These are phyloP conservation scores for Mus caroli DNA, from an alignment of 2,797 vertebrate genomes.

Conservation along the genomic window DNA sequence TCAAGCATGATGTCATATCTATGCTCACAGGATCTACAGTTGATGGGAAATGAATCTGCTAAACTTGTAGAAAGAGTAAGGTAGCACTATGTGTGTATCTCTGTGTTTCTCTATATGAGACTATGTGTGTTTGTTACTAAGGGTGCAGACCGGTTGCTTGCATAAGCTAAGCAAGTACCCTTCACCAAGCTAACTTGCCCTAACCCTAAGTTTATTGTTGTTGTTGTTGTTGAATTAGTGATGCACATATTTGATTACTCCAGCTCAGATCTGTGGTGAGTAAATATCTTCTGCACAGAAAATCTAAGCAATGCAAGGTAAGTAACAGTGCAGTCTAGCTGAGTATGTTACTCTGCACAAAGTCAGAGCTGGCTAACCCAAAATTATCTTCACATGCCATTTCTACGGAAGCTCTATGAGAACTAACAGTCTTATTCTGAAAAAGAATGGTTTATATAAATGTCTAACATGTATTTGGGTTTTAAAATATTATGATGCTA, in stretches of 20 bases:
- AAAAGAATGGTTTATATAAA: conserved; percentile 5
- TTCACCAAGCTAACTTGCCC: neutral
- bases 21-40: neutral
- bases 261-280: neutral
- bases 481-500: neutral
- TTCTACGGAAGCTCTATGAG: neutral
- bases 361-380: neutral
- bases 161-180: neutral
- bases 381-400: neutral
- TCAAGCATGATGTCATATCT: neutral
- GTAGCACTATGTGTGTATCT: neutral
- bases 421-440: neutral
- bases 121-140: neutral
- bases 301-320: neutral
- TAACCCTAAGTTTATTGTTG: neutral
- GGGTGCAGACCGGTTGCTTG: neutral
- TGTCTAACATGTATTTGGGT: neutral
- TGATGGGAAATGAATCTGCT: rapidly evolving
- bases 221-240: neutral
- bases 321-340: neutral
- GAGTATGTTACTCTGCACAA: neutral
- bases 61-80: neutral
- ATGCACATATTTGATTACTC: neutral
- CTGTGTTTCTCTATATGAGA: neutral
- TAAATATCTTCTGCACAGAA: neutral